Conservation (phyloP, 1,140 invertebrate genomes). For the Dendroctonus ponderosae region DNA sequence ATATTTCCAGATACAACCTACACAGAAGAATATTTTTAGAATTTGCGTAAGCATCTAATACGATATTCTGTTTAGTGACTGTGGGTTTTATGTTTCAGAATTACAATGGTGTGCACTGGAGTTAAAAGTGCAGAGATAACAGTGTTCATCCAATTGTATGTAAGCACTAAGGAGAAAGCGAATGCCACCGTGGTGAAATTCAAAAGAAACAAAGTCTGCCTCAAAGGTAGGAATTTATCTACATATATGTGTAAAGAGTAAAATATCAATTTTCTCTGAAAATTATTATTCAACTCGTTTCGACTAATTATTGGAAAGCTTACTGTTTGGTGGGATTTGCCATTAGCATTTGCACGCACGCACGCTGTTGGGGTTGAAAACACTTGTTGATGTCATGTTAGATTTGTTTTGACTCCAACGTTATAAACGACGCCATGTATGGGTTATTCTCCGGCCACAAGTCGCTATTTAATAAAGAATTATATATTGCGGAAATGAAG, state of each 20-base stretch:
- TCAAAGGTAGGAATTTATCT: conserved; percentile 65
- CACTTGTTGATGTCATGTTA: conserved; percentile 25
- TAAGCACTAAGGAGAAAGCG: conserved; percentile 64
- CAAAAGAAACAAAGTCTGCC: conserved; percentile 83
- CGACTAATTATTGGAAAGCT: conserved; percentile 15
- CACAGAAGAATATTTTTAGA: too few relatives aligned
- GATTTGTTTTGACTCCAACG: conserved; percentile 19
- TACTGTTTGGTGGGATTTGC: conserved; percentile 13
- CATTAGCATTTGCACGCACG: conserved; percentile 19
- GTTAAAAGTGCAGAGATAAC: conserved; percentile 72
- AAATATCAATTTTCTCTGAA: conserved; percentile 6
- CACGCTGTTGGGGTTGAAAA: conserved; percentile 14
- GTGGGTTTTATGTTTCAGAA: conserved; percentile 54
- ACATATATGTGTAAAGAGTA: not conserved
- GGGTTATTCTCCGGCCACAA: conserved; percentile 7
- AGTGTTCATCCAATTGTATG: conserved; percentile 72
- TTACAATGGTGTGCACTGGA: conserved; percentile 77
- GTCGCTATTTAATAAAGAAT: conserved; percentile 16
- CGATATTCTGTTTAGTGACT: too few relatives aligned
- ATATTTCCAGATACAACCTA: too few relatives aligned
- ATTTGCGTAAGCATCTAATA: too few relatives aligned
- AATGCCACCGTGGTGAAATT: conserved; percentile 76
- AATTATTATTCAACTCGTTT: conserved; percentile 17
- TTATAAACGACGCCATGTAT: conserved; percentile 19
- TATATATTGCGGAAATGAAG: conserved; percentile 19